Percentiles rank a stretch among this genome's conserved stretches.
These are phyloP conservation scores for Drosophila nasuta DNA, from an alignment of 1,140 invertebrate species.

Conservation along the genomic window DNA sequence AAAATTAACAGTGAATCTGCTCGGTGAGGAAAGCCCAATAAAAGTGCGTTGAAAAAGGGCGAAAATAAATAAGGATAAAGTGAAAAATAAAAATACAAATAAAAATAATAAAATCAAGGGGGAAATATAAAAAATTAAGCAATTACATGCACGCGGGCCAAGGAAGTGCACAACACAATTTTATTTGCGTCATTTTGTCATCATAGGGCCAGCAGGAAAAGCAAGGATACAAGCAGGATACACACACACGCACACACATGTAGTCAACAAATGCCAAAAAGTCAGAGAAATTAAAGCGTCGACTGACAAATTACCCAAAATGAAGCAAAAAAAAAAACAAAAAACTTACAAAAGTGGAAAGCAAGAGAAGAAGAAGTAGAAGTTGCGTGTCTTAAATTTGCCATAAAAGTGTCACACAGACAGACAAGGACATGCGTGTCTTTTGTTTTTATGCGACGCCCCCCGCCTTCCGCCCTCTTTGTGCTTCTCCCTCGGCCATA, in stretches of 20 bases:
- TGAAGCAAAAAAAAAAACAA: slow-evolving; percentile 27
- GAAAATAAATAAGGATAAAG: slow-evolving; percentile 38
- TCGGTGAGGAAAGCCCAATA: slow-evolving; percentile 50
- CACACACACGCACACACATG: slow-evolving; percentile 13
- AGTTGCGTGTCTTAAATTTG: slow-evolving; percentile 81
- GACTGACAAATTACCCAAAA: slow-evolving; percentile 66
- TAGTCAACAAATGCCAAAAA: slow-evolving; percentile 17
- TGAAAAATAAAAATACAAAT: slow-evolving; percentile 51
- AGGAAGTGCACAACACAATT: slow-evolving; percentile 72
- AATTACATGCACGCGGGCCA: slow-evolving; percentile 72
- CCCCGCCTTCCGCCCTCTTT: slow-evolving; percentile 37
- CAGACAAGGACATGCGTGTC: slow-evolving; percentile 76
- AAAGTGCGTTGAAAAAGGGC: slow-evolving; percentile 50
- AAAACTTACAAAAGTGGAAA: slow-evolving; percentile 12
- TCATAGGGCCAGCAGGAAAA: slow-evolving; percentile 38
- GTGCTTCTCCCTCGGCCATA: slow-evolving; percentile 29
- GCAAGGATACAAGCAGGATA: slow-evolving; percentile 16
- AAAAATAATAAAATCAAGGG: slow-evolving; percentile 37
- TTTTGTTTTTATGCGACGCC: slow-evolving; percentile 76
- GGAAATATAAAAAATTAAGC: slow-evolving; percentile 73
- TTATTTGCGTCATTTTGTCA: slow-evolving; percentile 76
- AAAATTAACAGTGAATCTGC: slow-evolving; percentile 66
- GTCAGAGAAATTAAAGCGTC: slow-evolving; percentile 64
- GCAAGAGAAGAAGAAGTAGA: slow-evolving; percentile 30
- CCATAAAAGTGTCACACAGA: slow-evolving; percentile 80